phyloP scores from a whole-genome alignment of 2,888 invertebrate genomes.

The Helleia helle region DNA sequence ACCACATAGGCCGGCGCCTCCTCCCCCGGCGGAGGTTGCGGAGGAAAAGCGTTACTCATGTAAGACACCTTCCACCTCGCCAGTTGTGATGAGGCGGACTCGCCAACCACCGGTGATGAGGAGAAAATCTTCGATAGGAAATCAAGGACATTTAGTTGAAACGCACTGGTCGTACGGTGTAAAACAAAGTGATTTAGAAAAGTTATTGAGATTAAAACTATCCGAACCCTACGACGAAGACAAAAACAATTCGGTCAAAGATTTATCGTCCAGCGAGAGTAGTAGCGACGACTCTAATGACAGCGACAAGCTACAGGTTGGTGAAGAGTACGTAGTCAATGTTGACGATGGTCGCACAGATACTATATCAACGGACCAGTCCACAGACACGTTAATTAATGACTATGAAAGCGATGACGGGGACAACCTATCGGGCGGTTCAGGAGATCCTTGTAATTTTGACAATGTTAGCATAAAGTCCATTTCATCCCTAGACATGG shows the following conservation, averaged over 20 bases:
- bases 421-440: conserved; percentile 50
- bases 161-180: conserved; percentile 67
- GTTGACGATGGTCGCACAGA: conserved; percentile 51
- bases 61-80: conserved; percentile 51
- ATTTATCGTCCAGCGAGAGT: conserved; percentile 28
- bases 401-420: conserved; percentile 55
- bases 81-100: conserved; percentile 45
- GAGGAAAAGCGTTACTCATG: conserved; percentile 48
- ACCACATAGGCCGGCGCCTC: conserved; percentile 62
- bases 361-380: conserved; percentile 57
- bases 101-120: conserved; percentile 62
- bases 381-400: conserved; percentile 62
- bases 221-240: conserved; percentile 59
- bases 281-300: conserved; percentile 44
- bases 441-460: conserved; percentile 55
- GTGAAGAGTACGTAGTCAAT: conserved; percentile 50
- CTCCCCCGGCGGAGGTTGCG: conserved; percentile 41
- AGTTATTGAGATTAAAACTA: conserved; percentile 51
- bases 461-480: conserved; percentile 70
- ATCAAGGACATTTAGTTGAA: conserved; percentile 43
- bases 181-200: conserved; percentile 60
- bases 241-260: conserved; percentile 25
- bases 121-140: conserved; percentile 49
- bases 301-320: conserved; percentile 41
- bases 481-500: conserved; percentile 65